phyloP scores from a whole-genome alignment of 92 coral and sea anemone genomes.

The Siderastrea radians region DNA sequence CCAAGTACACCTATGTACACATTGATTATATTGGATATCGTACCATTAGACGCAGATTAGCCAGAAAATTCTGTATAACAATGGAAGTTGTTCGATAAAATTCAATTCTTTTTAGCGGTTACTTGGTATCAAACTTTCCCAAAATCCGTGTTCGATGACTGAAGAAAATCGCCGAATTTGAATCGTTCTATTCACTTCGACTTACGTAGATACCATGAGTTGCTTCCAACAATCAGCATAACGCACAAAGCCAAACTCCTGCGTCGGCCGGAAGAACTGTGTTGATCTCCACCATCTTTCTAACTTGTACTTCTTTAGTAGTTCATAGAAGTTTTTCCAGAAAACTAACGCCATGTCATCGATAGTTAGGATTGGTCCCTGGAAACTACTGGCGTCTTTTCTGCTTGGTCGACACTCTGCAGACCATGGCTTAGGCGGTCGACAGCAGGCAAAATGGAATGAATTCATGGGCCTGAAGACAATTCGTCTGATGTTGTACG shows the following conservation, averaged over 20 bases:
- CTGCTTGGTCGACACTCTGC: conserved; percentile 78
- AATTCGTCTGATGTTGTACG: conserved; percentile 67
- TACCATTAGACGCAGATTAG: no score
- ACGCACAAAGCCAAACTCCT: conserved; percentile 20
- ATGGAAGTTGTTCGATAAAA: no score
- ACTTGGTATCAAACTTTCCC: no score
- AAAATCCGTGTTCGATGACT: no score
- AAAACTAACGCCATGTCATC: conserved; percentile 61
- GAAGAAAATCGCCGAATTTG: no score
- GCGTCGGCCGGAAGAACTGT: conserved; percentile 51
- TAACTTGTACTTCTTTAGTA: background rate
- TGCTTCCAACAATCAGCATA: background rate
- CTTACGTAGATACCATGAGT: no score
- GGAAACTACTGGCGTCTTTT: conserved; percentile 57
- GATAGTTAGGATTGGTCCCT: conserved; percentile 58
- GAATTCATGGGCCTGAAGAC: conserved; percentile 74
- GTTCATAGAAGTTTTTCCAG: conserved; percentile 6
- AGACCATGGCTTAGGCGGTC: conserved; percentile 70
- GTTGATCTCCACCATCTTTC: conserved; percentile 81
- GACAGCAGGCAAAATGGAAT: conserved; percentile 75
- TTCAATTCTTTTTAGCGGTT: no score
- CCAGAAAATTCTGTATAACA: no score
- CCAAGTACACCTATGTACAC: no score
- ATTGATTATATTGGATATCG: no score
- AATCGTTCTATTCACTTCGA: no score